Percentiles rank a stretch among this genome's conserved stretches.
phyloP scores from a whole-genome alignment of 2,113 vertebrate genomes.

The Lates calcarifer region DNA sequence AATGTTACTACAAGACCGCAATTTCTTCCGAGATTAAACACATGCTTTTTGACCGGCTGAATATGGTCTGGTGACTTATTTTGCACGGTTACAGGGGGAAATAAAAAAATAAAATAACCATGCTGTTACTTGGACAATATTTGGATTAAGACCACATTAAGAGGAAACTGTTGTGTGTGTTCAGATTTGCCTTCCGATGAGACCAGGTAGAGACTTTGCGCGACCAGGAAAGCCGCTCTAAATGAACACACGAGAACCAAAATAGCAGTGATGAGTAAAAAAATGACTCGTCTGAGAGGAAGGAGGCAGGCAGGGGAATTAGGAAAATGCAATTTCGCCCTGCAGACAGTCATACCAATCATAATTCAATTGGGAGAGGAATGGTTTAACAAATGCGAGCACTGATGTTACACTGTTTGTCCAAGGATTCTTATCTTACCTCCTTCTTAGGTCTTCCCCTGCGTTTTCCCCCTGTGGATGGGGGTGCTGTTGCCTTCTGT shows the following conservation, averaged over 20 bases:
- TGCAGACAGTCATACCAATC: constrained; percentile 53
- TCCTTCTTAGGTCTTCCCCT: constrained; percentile 96
- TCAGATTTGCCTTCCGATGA: not conserved
- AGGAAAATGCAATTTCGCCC: constrained; percentile 60
- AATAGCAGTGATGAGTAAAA: constrained; percentile 54
- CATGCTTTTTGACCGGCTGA: constrained; percentile 5
- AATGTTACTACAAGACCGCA: constrained; percentile 73
- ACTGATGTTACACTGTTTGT: constrained; percentile 5
- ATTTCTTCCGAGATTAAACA: constrained; percentile 42
- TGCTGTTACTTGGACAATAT: not conserved
- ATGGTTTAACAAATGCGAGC: constrained; percentile 25
- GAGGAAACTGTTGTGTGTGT: not conserved
- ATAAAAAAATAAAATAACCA: not conserved
- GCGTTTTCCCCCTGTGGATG: constrained; percentile 90
- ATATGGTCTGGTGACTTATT: not conserved
- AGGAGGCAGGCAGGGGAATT: constrained; percentile 36
- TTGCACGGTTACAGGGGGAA: not conserved
- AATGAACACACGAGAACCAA: constrained; percentile 30
- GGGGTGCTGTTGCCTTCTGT: constrained; percentile 89
- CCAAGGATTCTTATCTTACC: constrained; percentile 85
- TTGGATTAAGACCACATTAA: not conserved
- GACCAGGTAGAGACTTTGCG: not conserved
- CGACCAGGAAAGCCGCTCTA: constrained; percentile 3
- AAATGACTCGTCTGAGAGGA: constrained; percentile 44
- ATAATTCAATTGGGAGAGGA: constrained; percentile 61